phyloP scores from a whole-genome alignment of 2,888 invertebrate genomes.

The Diarsia brunnea region DNA sequence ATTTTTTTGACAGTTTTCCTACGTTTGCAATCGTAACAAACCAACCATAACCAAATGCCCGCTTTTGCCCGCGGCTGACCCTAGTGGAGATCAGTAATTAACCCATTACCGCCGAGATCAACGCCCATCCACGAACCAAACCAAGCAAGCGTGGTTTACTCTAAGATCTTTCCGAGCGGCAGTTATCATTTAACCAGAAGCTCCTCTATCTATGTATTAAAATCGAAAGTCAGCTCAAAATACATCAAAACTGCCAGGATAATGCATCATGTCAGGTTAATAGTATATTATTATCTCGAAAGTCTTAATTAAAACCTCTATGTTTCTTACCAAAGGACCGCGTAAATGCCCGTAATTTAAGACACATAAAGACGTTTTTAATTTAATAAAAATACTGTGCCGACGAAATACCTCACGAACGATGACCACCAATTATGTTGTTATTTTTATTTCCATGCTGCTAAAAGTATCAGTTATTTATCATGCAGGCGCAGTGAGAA shows the following conservation, averaged over 20 bases:
- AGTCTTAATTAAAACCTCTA: conserved; percentile 50
- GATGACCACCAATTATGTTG: conserved; percentile 51
- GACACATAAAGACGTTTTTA: conserved; percentile 44
- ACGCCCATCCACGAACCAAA: too few species aligned
- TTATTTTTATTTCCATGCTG: conserved; percentile 34
- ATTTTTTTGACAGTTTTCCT: neutral
- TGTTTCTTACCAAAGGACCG: conserved; percentile 30
- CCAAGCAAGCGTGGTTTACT: too few species aligned
- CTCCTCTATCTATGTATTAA: too few species aligned
- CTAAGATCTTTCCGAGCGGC: too few species aligned
- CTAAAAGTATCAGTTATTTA: conserved; percentile 39
- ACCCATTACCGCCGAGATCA: too few species aligned
- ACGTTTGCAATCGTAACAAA: neutral
- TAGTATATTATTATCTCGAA: conserved; percentile 41
- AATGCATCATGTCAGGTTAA: conserved; percentile 12
- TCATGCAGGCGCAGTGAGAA: conserved; percentile 1
- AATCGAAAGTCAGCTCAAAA: neutral
- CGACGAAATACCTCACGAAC: conserved; percentile 51
- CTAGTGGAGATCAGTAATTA: neutral
- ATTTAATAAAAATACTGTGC: conserved; percentile 46
- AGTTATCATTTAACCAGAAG: too few species aligned
- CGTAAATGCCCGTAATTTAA: conserved; percentile 45
- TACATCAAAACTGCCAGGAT: conserved; percentile 11
- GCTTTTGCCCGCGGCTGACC: neutral
- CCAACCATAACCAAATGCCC: neutral